These are phyloP conservation scores for Henicopernis longicauda DNA, from an alignment of 2,113 vertebrate genomes.

Conservation along the genomic window DNA sequence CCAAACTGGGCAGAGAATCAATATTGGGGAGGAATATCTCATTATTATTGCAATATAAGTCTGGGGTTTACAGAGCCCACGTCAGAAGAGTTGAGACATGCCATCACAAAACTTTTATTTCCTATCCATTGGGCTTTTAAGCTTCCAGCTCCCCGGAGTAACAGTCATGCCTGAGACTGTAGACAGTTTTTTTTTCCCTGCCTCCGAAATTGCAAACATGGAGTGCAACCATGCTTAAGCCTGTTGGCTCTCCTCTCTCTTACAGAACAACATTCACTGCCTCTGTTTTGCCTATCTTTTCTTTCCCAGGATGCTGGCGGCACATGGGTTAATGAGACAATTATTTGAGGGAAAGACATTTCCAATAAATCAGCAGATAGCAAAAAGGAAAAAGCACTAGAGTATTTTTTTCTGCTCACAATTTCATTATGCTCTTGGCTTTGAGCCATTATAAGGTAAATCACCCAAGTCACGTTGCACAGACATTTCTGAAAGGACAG, in stretches of 20 bases:
- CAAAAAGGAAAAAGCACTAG: constrained; percentile 27
- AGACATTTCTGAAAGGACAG: constrained; percentile 29
- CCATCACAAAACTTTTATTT: background rate
- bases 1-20: background rate
- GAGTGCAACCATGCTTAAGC: background rate
- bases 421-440: constrained; percentile 58
- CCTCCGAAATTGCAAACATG: background rate
- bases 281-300: background rate
- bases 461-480: constrained; percentile 44
- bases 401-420: constrained; percentile 54
- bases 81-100: background rate
- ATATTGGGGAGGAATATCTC: background rate
- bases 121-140: background rate
- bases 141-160: background rate
- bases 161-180: background rate
- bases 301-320: background rate
- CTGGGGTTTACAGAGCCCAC: background rate
- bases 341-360: constrained; percentile 28
- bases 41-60: background rate
- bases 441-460: constrained; percentile 50
- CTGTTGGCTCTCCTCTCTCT: background rate
- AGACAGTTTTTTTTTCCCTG: background rate
- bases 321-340: background rate
- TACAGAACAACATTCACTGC: background rate
- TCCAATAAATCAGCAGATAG: constrained; percentile 54